Evolutionary conservation across 2,888 invertebrate species (phyloP), one percentile per base, ranked within the genome.

Genomic region (Corbicula japonica): DNA sequence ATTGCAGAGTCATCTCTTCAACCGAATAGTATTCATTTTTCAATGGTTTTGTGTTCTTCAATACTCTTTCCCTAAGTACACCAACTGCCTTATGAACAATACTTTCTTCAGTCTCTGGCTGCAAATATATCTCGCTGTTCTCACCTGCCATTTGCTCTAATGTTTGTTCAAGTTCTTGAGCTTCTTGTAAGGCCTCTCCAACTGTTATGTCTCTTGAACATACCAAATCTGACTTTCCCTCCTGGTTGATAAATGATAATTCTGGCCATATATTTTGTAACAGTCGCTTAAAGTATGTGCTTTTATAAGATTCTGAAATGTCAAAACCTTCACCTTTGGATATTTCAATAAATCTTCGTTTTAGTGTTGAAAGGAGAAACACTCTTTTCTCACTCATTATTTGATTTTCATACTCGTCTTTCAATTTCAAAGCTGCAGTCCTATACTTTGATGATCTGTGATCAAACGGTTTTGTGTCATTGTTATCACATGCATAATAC

Each of bases 1-100:
- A 12, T 5, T 26, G 21, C 4, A 50, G 26, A 18, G 50, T 8
- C 26, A 50, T 23, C 15, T 50, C 50, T 26, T 66, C 35, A 52
- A 26, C 21, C 12, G 66, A 50, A 66, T 54, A 68, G 38, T 68
- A 68, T 68, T 68, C 23, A 28, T 54, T 2, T 1, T 54, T 32
- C 1, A 54, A 10, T 54, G 28, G 8, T 54, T 10, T 30, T 3
- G 21, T 54, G 15, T 1, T 5, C 26, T 30, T 5, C 4, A 2
- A 21, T 18, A 30, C 12, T 30, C 30, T 28, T 12, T 30, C 32
- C 23, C 30, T 2, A 5, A 30, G 12, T 18, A 30, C n/a, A 10
- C 32, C 41, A 10, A 44, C 46, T 4, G 46, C 46, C 21, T 46
- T 62, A 15, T 41, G 54, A 1, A 66, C 28, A 6, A 54, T 54